Conservation (phyloP, 2,888 invertebrate genomes). For the Pasiphila rectangulata region DNA sequence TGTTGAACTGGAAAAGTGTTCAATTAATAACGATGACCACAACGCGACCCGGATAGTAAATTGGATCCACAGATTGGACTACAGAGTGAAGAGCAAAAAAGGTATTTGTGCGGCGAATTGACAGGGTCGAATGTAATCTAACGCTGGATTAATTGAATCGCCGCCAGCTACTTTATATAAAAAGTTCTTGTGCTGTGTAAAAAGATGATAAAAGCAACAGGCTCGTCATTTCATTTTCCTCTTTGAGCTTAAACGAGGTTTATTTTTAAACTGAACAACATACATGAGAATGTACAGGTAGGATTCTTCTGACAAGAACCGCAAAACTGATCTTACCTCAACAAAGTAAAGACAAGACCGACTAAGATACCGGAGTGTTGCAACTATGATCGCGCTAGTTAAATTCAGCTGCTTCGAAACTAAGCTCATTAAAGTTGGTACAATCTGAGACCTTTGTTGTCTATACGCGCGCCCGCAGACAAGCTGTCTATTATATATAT, state of each 20-base stretch:
- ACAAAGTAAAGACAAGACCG: conserved; percentile 5
- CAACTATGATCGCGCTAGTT: conserved; percentile 18
- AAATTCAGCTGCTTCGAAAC: conserved; percentile 28
- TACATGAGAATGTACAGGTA: too few species aligned
- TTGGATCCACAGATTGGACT: conserved; percentile 39
- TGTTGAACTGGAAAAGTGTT: conserved; percentile 35
- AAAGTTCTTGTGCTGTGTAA: conserved; percentile 37
- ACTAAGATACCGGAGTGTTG: conserved; percentile 15
- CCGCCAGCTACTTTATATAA: conserved; percentile 47
- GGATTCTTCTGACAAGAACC: too few species aligned
- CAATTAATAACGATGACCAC: conserved; percentile 47
- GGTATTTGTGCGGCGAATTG: conserved; percentile 35
- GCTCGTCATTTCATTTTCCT: conserved; percentile 35
- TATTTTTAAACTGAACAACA: neutral
- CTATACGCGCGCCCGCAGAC: conserved; percentile 28
- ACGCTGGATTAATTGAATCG: conserved; percentile 58
- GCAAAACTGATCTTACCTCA: neutral
- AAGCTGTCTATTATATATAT: conserved; percentile 21
- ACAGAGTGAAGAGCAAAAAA: conserved; percentile 43
- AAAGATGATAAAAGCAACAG: conserved; percentile 41
- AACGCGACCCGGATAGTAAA: conserved; percentile 44
- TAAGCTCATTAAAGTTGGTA: conserved; percentile 32
- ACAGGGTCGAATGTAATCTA: conserved; percentile 48
- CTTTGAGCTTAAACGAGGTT: conserved; percentile 1
- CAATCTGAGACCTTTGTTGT: conserved; percentile 33